Evolutionary conservation across 2,797 vertebrate species (phyloP), one percentile per base, ranked within the genome.

Genomic region (Chloroceryle amazona): DNA sequence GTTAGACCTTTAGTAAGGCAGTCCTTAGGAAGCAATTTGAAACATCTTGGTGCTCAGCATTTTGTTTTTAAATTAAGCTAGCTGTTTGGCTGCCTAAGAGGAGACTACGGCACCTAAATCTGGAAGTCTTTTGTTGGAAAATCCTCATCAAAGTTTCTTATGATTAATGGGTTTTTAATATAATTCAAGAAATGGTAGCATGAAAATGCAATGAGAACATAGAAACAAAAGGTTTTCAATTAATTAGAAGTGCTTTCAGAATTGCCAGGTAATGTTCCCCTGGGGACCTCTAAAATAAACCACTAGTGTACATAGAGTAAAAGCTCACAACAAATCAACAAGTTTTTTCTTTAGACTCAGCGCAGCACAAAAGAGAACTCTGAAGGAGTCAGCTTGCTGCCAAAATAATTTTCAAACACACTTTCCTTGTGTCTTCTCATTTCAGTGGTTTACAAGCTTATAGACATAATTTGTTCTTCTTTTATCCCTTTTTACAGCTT

Each of bases 211-310:
- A 13, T n/a, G 52, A 63, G 47, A 82, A 25, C 16, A 21, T 21
- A 58, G 72, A 68, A 95, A 88, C 67, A 91, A 91, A 93, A 90
- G 44, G 23, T 65, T 91, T 72, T 63, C 8, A 91, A 93, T 89
- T 93, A 92, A 81, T 95, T 90, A 75, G 52, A 88, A 91, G 41
- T n/a, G 16, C 39, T 86, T 86, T 93, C 2, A 3, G 63, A 79
- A 62, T 67, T 76, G 46, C 37, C 80, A 89, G 71, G 65, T 63
- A 83, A 37, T 41, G 62, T 90, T 72, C 20, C 81, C 31, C 47
- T 54, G 37, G 6, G 41, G 21, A 31, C 23, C 10, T 95, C 29
- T 51, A 42, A 70, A 93, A 81, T 93, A 75, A 54, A 88, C 76
- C 1, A 3, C 49, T 57, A 61, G 20, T 21, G 46, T 47, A 52